Evolutionary conservation across 2,888 invertebrate genomes (phyloP), one percentile per base, ranked within the genome.

Genomic region (Cylindroiulus punctatus): DNA sequence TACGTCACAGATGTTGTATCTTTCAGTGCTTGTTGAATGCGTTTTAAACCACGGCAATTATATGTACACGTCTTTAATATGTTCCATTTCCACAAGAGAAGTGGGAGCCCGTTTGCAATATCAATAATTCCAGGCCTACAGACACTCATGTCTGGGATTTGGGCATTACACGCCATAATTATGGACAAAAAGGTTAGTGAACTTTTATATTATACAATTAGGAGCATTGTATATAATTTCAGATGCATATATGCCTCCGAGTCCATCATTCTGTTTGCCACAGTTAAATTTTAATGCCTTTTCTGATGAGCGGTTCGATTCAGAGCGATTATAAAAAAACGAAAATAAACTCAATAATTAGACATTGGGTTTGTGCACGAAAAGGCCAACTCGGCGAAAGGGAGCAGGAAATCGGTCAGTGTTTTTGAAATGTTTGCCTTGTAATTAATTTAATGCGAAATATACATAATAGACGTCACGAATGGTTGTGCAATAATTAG

Each of bases 401-500:
- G n/a, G n/a, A 52, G 65, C 65, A 76, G 76, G 76, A 76, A 76
- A 76, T 76, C 76, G 76, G 76, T 76, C 8, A 14, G 76, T 12
- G 30, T 57, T 22, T 76, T 76, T 76, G 14, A 76, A 76, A 76
- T 76, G 30, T 30, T 12, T 76, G 30, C 76, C 76, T 76, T 17
- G 30, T 76, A 76, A 76, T 76, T 76, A 76, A 76, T 76, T 76
- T 76, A 76, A 76, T 76, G 26, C 30, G 30, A 76, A 76, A 76
- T 76, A 76, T 76, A 76, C 76, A 76, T 76, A 76, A 76, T 76
- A 30, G 76, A 76, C 76, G 76, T 76, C 76, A 76, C 76, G 76
- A 76, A 76, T 76, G 76, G 76, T 76, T 76, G 76, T 76, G 76
- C 76, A 76, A 76, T 76, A 76, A 76, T 76, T 76, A 76, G 76